These are phyloP conservation scores for Athalia cordata DNA, from an alignment of 2,888 invertebrate genomes.

Conservation along the genomic window DNA sequence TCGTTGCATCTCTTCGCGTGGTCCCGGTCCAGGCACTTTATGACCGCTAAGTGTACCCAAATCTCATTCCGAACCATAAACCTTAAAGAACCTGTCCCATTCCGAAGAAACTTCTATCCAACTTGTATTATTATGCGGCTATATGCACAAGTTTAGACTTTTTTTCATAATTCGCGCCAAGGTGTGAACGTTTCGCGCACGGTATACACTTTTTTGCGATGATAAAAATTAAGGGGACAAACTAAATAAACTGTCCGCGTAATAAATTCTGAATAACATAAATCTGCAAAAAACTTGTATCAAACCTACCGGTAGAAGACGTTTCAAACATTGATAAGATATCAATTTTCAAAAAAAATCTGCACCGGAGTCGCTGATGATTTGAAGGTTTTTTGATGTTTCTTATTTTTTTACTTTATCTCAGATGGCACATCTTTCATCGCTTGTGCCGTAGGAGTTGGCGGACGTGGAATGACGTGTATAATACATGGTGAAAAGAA, in stretches of 20 bases:
- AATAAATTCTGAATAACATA: not conserved
- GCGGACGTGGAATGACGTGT: no score
- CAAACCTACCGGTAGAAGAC: no score
- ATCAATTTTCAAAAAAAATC: no score
- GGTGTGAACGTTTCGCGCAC: conserved; percentile 16
- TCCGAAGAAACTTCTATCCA: conserved; percentile 26
- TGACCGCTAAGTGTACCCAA: conserved; percentile 69
- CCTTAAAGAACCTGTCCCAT: conserved; percentile 37
- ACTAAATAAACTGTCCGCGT: not conserved
- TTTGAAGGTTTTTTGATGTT: no score
- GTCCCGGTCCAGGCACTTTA: conserved; percentile 63
- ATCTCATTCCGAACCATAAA: conserved; percentile 67
- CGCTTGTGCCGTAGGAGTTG: no score
- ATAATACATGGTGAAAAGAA: not conserved
- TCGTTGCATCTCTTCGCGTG: conserved; percentile 47
- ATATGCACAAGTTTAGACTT: not conserved
- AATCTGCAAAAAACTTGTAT: no score
- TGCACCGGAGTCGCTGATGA: no score
- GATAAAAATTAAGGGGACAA: not conserved
- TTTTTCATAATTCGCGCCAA: conserved; percentile 18
- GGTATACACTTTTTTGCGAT: not conserved
- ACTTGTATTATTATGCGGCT: no score
- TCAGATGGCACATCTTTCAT: no score
- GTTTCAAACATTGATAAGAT: no score
- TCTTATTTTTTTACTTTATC: no score